Conservation (phyloP, 1,140 invertebrate genomes). For the Pogonus chalceus region DNA sequence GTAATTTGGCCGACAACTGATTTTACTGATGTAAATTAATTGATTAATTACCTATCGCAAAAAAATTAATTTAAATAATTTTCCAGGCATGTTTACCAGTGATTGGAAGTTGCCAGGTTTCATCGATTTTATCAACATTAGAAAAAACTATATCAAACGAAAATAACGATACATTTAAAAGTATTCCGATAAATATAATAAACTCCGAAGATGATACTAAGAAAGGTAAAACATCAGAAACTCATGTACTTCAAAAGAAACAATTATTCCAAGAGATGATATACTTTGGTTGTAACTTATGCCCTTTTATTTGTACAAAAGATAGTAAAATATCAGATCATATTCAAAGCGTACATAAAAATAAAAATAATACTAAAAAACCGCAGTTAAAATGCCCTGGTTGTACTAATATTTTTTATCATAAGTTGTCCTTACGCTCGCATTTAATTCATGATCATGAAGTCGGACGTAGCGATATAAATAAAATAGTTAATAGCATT, state of each 20-base stretch:
- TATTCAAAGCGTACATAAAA: conserved; percentile 27
- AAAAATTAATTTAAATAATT: conserved; percentile 15
- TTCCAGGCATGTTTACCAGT: conserved; percentile 25
- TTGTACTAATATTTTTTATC: conserved; percentile 39
- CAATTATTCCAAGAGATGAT: background rate
- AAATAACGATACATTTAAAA: background rate
- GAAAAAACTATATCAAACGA: conserved; percentile 11
- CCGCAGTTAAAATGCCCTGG: conserved; percentile 32
- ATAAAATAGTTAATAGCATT: conserved; percentile 10
- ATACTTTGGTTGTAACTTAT: conserved; percentile 26
- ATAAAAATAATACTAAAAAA: conserved; percentile 22
- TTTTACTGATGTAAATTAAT: background rate
- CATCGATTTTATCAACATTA: conserved; percentile 28
- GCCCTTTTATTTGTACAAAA: conserved; percentile 30
- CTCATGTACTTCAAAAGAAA: background rate
- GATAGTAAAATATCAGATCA: conserved; percentile 28
- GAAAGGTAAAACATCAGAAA: background rate
- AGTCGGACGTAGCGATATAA: conserved; percentile 27
- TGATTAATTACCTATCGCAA: conserved; percentile 17
- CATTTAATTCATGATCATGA: conserved; percentile 40
- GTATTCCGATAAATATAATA: conserved; percentile 2
- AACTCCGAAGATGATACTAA: background rate
- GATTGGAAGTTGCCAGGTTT: conserved; percentile 27
- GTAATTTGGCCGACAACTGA: conserved; percentile 22
- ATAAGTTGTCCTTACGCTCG: conserved; percentile 33